Evolutionary conservation across 2,888 invertebrate species (phyloP).

Genomic region (Boloria euphrosyne): DNA sequence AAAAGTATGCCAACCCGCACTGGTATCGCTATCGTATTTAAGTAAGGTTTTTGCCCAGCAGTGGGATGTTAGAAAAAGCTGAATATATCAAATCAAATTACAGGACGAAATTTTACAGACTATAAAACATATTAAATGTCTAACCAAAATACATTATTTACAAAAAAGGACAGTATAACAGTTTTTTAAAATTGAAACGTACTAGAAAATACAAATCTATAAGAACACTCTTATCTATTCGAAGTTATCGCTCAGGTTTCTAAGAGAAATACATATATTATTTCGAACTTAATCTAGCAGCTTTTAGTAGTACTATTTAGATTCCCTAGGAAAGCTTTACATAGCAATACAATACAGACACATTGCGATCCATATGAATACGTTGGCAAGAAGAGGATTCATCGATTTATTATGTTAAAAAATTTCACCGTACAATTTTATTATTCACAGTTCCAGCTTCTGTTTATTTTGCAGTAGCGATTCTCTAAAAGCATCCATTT

Average conservation of each 20-base stretch:
- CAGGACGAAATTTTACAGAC: too few relatives aligned
- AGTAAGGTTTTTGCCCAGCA: too few relatives aligned
- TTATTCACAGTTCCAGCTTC: background rate
- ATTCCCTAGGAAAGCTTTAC: constrained; percentile 9
- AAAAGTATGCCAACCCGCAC: too few relatives aligned
- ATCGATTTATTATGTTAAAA: too few relatives aligned
- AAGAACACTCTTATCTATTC: constrained; percentile 12
- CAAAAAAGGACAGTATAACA: background rate
- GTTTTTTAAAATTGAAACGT: background rate
- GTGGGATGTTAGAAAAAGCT: too few relatives aligned
- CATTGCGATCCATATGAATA: background rate
- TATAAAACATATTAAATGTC: too few relatives aligned
- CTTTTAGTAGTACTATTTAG: constrained; percentile 12
- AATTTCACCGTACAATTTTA: too few relatives aligned
- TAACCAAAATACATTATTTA: too few relatives aligned
- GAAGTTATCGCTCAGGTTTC: constrained; percentile 8
- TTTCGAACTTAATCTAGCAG: constrained; percentile 16
- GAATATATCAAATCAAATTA: too few relatives aligned
- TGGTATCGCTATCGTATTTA: too few relatives aligned
- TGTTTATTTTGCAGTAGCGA: background rate
- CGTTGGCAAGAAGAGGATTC: too few relatives aligned
- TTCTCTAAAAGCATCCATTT: background rate
- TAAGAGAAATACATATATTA: constrained; percentile 14
- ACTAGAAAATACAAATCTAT: background rate
- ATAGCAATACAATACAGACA: background rate